Evolutionary conservation across 2,113 vertebrate genomes (phyloP).

Genomic region (Stomatorhinus ivindoensis): DNA sequence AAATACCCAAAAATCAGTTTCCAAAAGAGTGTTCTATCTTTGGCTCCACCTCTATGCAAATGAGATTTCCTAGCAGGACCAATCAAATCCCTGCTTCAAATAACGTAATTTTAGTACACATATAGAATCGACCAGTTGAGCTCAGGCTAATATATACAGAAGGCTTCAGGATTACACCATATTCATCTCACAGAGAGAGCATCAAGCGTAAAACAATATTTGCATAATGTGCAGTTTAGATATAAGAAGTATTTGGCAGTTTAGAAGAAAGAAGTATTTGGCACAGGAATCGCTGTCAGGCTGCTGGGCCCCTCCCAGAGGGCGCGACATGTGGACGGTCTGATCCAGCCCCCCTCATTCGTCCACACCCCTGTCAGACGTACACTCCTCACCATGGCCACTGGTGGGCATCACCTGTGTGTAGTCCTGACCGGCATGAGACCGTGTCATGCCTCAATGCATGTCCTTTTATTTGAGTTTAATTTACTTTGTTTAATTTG

Average conservation of each 20-base stretch:
- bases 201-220: not conserved
- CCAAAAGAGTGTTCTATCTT: not conserved
- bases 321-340: not conserved
- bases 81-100: not conserved
- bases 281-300: not conserved
- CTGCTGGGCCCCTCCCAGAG: not conserved
- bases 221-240: not conserved
- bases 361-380: not conserved
- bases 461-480: constrained; percentile 18
- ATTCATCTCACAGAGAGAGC: not conserved
- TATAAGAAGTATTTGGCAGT: not conserved
- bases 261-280: not conserved
- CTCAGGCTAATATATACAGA: not conserved
- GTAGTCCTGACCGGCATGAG: constrained; percentile 1
- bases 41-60: not conserved
- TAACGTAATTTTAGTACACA: not conserved
- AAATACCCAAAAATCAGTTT: not conserved
- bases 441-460: not conserved
- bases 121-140: not conserved
- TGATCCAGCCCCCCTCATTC: not conserved
- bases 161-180: not conserved
- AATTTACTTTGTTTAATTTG: not conserved
- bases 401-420: not conserved
- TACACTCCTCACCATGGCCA: not conserved
- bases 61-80: not conserved